phyloP scores from a whole-genome alignment of 2,797 vertebrate species.

The Eremophila alpestris region DNA sequence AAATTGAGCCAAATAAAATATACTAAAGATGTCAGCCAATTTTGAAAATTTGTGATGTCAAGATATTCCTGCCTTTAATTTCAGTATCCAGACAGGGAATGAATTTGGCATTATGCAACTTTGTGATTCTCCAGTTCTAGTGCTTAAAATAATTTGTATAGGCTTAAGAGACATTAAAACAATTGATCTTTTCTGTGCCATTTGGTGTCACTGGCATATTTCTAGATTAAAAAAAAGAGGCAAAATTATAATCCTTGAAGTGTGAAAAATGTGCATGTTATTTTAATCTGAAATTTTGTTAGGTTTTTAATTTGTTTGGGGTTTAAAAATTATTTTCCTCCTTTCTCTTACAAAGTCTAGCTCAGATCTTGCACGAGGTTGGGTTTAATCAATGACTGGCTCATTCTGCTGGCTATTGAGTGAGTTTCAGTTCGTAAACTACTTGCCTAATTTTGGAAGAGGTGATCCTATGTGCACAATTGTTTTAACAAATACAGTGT shows the following conservation, averaged over 20 bases:
- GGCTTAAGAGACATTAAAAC: neutral
- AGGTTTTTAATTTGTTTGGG: rapidly evolving
- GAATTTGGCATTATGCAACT: neutral
- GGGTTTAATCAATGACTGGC: neutral
- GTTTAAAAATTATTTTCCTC: neutral
- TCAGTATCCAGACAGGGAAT: neutral
- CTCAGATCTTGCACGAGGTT: neutral
- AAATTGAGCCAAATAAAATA: neutral
- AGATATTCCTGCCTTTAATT: neutral
- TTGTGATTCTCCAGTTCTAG: neutral
- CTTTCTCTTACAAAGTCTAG: neutral
- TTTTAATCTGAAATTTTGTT: neutral
- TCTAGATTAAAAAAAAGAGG: neutral
- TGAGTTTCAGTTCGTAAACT: neutral
- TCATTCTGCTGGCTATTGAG: neutral
- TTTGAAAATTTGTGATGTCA: neutral
- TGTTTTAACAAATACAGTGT: neutral
- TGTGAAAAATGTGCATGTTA: neutral
- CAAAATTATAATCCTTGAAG: neutral
- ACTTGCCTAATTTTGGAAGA: neutral
- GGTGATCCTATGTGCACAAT: neutral
- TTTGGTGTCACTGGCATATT: neutral
- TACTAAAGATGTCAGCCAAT: neutral
- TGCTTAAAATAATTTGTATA: neutral
- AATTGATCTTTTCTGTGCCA: neutral